A percentile compares a stretch with the other conserved stretches of the same genome.
Evolutionary conservation across 2,113 vertebrate genomes (phyloP).

Genomic region (Aegotheles bennettii): DNA sequence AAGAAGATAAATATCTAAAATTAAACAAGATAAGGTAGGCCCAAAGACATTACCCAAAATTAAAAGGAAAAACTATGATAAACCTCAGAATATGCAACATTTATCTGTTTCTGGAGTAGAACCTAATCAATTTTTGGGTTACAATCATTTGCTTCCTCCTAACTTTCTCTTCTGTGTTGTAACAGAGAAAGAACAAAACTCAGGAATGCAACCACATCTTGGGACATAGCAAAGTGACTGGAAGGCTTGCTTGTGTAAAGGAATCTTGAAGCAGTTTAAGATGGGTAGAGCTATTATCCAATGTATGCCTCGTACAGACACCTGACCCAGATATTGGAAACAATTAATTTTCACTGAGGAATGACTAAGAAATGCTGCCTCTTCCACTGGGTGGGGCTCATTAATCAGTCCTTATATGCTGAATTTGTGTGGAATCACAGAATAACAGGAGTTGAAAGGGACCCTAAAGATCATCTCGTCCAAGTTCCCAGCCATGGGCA

Average conservation of each 20-base stretch:
- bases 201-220: background rate
- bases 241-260: background rate
- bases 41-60: background rate
- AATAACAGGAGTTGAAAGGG: too few relatives aligned
- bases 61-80: background rate
- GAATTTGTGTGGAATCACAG: background rate
- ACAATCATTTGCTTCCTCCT: accelerated
- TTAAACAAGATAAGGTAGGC: accelerated
- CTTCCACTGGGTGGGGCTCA: accelerated
- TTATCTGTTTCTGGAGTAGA: background rate
- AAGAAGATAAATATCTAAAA: background rate
- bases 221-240: background rate
- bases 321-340: background rate
- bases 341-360: background rate
- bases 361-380: background rate
- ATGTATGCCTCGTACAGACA: background rate
- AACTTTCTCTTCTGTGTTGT: background rate
- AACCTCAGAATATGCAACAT: background rate
- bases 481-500: too few relatives aligned
- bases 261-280: background rate
- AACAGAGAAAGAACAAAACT: background rate
- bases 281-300: background rate
- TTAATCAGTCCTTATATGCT: background rate
- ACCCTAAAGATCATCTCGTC: too few relatives aligned
- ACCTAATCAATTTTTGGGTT: background rate